These are phyloP conservation scores for Trachymyrmex septentrionalis DNA, from an alignment of 1,140 invertebrate species.

Conservation along the genomic window DNA sequence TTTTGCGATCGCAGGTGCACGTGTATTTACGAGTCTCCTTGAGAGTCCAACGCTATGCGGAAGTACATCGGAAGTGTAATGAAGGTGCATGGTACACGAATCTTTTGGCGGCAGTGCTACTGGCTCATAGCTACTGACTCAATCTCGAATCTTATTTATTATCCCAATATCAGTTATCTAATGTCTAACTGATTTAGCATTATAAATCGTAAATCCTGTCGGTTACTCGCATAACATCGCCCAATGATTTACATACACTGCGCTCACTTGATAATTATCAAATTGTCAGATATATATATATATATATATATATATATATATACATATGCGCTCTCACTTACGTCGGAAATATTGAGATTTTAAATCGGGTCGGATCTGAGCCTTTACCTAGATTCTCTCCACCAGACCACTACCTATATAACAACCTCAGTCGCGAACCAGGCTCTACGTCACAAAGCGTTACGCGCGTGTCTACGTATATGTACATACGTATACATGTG, in stretches of 20 bases:
- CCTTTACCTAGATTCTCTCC: constrained; percentile 41
- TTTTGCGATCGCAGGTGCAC: constrained; percentile 35
- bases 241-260: background rate
- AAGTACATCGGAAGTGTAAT: constrained; percentile 34
- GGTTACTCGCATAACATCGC: background rate
- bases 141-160: constrained; percentile 38
- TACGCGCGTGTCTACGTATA: background rate
- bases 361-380: constrained; percentile 17
- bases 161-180: background rate
- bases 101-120: constrained; percentile 49
- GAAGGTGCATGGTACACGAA: constrained; percentile 2
- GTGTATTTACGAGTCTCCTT: background rate
- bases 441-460: constrained; percentile 16
- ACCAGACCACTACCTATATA: background rate
- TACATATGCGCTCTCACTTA: background rate
- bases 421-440: constrained; percentile 14
- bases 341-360: constrained; percentile 33
- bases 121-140: background rate
- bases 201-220: background rate
- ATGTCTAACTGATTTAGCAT: background rate
- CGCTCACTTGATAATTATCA: background rate
- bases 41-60: constrained; percentile 35
- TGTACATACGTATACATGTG: no score
- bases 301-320: background rate
- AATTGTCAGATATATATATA: background rate